A percentile compares a stretch with the other conserved stretches of the same genome.
phyloP scores from a whole-genome alignment of 2,797 vertebrate genomes.

The Thamnophis elegans region DNA sequence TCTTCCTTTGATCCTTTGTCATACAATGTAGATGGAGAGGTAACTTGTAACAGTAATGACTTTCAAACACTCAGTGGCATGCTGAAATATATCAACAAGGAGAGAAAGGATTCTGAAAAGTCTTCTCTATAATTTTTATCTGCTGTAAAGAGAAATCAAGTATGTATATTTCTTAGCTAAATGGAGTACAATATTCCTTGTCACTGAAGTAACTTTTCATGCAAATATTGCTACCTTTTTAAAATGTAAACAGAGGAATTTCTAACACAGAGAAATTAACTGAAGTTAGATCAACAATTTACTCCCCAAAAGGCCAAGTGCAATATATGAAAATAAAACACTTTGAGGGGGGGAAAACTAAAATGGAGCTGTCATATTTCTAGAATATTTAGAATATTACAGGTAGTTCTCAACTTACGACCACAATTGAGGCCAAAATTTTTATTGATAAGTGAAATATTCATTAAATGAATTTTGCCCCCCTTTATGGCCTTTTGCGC shows the following conservation, averaged over 20 bases:
- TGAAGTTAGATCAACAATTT: not conserved
- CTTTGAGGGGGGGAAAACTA: not conserved
- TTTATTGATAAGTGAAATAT: not conserved
- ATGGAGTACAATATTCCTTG: not conserved
- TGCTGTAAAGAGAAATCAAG: conserved; percentile 57
- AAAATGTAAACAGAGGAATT: not conserved
- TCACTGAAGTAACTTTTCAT: not conserved
- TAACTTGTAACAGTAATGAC: conserved; percentile 58
- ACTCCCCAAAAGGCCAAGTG: not conserved
- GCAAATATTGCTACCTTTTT: not conserved
- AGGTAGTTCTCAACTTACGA: not conserved
- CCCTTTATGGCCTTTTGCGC: not conserved
- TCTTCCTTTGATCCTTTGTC: conserved; percentile 82
- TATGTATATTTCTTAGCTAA: conserved; percentile 43
- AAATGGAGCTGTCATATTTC: not conserved
- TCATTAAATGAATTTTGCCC: not conserved
- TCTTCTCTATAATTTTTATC: conserved; percentile 43
- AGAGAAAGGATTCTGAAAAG: conserved; percentile 62
- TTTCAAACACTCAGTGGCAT: conserved; percentile 71
- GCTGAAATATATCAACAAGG: conserved; percentile 72
- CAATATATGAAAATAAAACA: not conserved
- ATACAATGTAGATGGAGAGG: conserved; percentile 70
- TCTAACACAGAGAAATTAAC: not conserved
- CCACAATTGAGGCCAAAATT: not conserved
- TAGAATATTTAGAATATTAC: not conserved